phyloP scores from a whole-genome alignment of 2,888 invertebrate species.

The Sicus ferrugineus region DNA sequence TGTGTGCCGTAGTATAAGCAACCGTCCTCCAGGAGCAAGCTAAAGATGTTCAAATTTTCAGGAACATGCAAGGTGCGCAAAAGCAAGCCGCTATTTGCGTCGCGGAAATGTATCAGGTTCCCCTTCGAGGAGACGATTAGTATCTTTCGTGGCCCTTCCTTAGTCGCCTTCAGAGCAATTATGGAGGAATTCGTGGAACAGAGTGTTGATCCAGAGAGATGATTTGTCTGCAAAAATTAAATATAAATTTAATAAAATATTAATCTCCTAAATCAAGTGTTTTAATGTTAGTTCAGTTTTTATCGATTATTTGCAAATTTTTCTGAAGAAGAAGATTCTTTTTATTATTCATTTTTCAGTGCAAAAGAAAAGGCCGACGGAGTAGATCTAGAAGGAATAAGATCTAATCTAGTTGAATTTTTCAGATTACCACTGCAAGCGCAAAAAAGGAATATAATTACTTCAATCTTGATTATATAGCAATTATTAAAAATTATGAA shows the following conservation, averaged over 20 bases:
- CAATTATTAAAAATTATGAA: too few species aligned
- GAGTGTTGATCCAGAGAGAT: conserved; percentile 66
- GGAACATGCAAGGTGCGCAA: conserved; percentile 71
- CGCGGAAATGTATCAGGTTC: conserved; percentile 75
- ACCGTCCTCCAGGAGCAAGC: conserved; percentile 73
- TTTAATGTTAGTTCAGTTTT: too few species aligned
- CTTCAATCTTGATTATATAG: too few species aligned
- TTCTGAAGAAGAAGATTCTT: too few species aligned
- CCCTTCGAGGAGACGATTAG: conserved; percentile 72
- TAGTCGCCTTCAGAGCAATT: conserved; percentile 74
- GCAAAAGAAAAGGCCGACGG: too few species aligned
- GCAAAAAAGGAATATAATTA: too few species aligned
- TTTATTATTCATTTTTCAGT: too few species aligned
- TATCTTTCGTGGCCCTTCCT: conserved; percentile 76
- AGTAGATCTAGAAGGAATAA: too few species aligned
- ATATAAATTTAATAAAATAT: neutral
- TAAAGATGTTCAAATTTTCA: conserved; percentile 73
- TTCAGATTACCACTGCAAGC: too few species aligned
- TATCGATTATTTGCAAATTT: too few species aligned
- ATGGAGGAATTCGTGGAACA: conserved; percentile 74
- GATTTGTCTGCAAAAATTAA: conserved; percentile 66
- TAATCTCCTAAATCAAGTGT: too few species aligned
- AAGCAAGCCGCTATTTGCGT: conserved; percentile 75
- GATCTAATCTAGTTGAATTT: too few species aligned
- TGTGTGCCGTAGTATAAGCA: conserved; percentile 81